Evolutionary conservation across 2,888 invertebrate genomes (phyloP).

Genomic region (Dolichopus griseipennis): DNA sequence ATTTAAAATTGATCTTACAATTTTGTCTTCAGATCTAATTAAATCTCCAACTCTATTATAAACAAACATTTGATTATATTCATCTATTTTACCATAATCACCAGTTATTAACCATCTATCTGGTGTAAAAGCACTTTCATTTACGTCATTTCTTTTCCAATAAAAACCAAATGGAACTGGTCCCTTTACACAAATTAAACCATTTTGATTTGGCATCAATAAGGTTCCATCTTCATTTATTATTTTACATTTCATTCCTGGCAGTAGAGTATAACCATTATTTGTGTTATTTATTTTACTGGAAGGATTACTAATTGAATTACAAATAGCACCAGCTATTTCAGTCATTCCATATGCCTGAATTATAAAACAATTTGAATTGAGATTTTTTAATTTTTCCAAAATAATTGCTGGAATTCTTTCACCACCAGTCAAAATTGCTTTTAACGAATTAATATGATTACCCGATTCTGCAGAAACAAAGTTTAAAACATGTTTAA

Average conservation of each 20-base stretch:
- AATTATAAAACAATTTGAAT: conserved; percentile 11
- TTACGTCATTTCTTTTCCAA: conserved; percentile 12
- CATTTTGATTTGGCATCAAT: conserved; percentile 13
- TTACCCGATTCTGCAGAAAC: background rate
- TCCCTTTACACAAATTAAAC: conserved; percentile 15
- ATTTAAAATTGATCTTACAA: background rate
- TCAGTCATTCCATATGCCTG: conserved; percentile 18
- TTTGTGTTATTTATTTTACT: conserved; percentile 14
- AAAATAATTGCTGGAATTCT: background rate
- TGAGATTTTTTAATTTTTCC: background rate
- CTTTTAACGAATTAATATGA: background rate
- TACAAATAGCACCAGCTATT: conserved; percentile 9
- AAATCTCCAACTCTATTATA: conserved; percentile 8
- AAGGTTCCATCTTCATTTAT: conserved; percentile 13
- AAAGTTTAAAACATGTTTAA: background rate
- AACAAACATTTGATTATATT: background rate
- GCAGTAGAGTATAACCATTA: background rate
- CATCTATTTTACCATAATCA: conserved; percentile 13
- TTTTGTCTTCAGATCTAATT: background rate
- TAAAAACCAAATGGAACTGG: conserved; percentile 10
- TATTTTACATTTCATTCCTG: conserved; percentile 12
- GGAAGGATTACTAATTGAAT: background rate
- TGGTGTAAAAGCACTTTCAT: background rate
- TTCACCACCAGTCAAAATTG: conserved; percentile 12
- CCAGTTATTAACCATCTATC: conserved; percentile 12